These are phyloP conservation scores for Odontamblyopus lacepedii DNA, from an alignment of 2,797 vertebrate species.

Conservation along the genomic window DNA sequence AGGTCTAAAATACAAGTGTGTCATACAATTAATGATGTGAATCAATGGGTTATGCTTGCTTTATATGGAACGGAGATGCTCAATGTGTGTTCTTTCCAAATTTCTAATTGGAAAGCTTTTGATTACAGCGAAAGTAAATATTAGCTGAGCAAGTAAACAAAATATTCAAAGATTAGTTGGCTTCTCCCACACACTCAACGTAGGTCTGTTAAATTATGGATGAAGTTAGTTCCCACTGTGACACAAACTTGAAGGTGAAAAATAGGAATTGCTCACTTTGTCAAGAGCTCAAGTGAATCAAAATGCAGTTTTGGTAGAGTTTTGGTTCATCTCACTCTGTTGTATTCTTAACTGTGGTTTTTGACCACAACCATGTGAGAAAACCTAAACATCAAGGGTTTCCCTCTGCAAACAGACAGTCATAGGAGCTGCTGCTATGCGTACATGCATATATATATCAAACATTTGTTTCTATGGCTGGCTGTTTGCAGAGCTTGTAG, in stretches of 20 bases:
- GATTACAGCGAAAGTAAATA: conserved; percentile 70
- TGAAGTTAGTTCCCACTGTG: conserved; percentile 45
- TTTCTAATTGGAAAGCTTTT: conserved; percentile 51
- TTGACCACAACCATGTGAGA: conserved; percentile 61
- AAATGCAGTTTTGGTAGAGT: conserved; percentile 23
- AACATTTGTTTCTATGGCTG: conserved; percentile 63
- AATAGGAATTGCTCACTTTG: conserved; percentile 63
- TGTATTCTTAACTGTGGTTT: conserved; percentile 52
- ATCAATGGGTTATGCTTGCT: conserved; percentile 23
- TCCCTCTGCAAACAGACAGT: conserved; percentile 70
- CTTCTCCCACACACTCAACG: conserved; percentile 60
- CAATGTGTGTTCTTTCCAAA: conserved; percentile 54
- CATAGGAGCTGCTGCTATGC: conserved; percentile 55
- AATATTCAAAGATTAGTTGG: conserved; percentile 72
- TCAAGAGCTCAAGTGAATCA: conserved; percentile 59
- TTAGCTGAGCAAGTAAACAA: conserved; percentile 67
- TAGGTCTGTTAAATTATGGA: conserved; percentile 71
- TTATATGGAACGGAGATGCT: conserved; percentile 33
- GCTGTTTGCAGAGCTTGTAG: conserved; percentile 64
- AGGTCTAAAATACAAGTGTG: conserved; percentile 8
- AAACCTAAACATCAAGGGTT: conserved; percentile 77
- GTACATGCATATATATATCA: conserved; percentile 62
- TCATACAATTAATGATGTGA: conserved; percentile 37
- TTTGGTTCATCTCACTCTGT: conserved; percentile 36
- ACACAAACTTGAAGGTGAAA: conserved; percentile 53